Percentiles rank a stretch among this genome's conserved stretches.
Conservation (phyloP, 2,888 invertebrate genomes). For the Chloroclystis v-ata region DNA sequence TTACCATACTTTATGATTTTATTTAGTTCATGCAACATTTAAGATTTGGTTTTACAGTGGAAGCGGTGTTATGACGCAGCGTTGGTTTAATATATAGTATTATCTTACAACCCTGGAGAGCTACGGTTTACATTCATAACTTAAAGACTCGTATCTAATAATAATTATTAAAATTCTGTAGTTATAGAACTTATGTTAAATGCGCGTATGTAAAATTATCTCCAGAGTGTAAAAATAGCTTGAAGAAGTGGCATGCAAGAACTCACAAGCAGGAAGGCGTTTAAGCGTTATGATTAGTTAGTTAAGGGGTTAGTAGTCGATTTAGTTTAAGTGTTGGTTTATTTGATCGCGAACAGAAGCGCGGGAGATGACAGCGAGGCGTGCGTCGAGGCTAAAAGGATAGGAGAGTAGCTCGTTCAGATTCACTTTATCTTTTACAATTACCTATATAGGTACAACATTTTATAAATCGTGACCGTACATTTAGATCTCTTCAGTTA, state of each 20-base stretch:
- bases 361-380: constrained; percentile 21
- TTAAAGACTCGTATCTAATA: no score
- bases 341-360: constrained; percentile 19
- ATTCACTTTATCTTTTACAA: neutral
- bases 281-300: neutral
- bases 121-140: neutral
- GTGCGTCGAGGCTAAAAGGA: constrained; percentile 21
- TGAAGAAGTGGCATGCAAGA: constrained; percentile 12
- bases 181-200: no score
- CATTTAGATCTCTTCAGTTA: no score
- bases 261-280: constrained; percentile 1
- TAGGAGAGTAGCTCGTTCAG: constrained; percentile 17
- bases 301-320: no score
- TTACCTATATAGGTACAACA: no score
- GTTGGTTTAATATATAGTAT: neutral
- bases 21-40: constrained; percentile 58
- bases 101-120: constrained; percentile 3
- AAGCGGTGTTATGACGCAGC: constrained; percentile 37
- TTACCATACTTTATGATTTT: constrained; percentile 33
- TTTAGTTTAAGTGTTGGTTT: neutral
- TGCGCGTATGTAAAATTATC: no score
- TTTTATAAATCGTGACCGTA: no score
- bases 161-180: no score
- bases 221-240: constrained; percentile 1
- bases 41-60: constrained; percentile 36